Evolutionary conservation across 1,140 invertebrate species (phyloP), one percentile per base, ranked within the genome.

Genomic region (Armadillidium nasatum): DNA sequence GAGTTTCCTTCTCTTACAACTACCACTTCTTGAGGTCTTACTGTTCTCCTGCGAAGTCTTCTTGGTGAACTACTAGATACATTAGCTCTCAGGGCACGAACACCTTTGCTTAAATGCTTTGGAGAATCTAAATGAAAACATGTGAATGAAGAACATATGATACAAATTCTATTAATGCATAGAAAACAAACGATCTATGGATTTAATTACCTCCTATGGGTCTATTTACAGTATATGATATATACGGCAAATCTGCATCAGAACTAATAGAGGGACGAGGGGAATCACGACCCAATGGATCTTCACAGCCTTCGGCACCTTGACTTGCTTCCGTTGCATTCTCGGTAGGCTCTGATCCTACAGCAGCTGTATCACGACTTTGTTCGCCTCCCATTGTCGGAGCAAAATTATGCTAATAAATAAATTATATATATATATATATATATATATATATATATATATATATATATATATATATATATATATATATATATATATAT

Each of bases 141-240:
- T n/a, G n/a, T n/a, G n/a, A n/a, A n/a, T n/a, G n/a, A 69, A n/a
- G 11, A 10, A 7, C n/a, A 9, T 19, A 9, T 23, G n/a, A 10
- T 19, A 7, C n/a, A 7, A 9, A n/a, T 9, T 9, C 19, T 69
- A 7, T 69, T 11, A 9, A 69, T 7, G 19, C 9, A 9, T 72
- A 43, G 33, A 9, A 33, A n/a, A 4, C 7, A 10, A 0, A 1
- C 23, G n/a, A 15, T 43, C 75, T n/a, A n/a, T n/a, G n/a, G n/a
- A n/a, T n/a, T n/a, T n/a, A n/a, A n/a, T 74, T 13, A 80, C 79
- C 90, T 81, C 93, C 94, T 79, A 96, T 96, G 13, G 94, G 94
- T 79, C 93, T 87, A 84, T 95, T 95, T 0, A 95, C 92, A 0
- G 94, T 96, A 80, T 96, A 97, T 0, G 94, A 95, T 82, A 97